These are phyloP conservation scores for Anthophora plumipes DNA, from an alignment of 2,888 invertebrate species.

Conservation along the genomic window DNA sequence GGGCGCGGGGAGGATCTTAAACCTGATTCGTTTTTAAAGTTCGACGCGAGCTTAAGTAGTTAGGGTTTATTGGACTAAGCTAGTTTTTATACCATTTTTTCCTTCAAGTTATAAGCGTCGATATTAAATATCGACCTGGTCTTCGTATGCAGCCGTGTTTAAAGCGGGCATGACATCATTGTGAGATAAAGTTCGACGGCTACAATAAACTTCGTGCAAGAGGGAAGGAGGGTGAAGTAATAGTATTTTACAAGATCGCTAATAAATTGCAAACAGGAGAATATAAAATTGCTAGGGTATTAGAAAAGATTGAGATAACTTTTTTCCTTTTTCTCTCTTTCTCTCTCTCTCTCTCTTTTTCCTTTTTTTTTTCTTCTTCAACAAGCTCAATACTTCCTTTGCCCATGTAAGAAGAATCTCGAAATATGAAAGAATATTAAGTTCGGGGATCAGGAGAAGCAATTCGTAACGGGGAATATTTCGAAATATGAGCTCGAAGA, in stretches of 20 bases:
- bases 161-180: conserved; percentile 23
- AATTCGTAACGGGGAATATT: conserved; percentile 10
- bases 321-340: neutral
- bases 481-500: neutral
- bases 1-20: conserved; percentile 8
- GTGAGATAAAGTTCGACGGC: conserved; percentile 20
- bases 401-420: neutral
- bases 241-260: neutral
- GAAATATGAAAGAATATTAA: conserved; percentile 6
- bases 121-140: conserved; percentile 54
- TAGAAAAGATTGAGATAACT: neutral
- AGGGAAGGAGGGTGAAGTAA: neutral
- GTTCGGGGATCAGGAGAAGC: neutral
- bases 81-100: conserved; percentile 41
- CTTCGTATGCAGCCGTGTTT: conserved; percentile 3
- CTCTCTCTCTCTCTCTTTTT: too few relatives aligned
- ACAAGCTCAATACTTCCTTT: neutral
- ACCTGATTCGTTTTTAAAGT: conserved; percentile 36
- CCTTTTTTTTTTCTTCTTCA: too few relatives aligned
- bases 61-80: conserved; percentile 23
- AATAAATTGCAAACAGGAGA: conserved; percentile 6
- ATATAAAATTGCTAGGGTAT: neutral
- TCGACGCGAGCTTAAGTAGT: conserved; percentile 33
- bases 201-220: conserved; percentile 10
- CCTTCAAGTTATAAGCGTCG: conserved; percentile 40